Evolutionary conservation across 1,140 invertebrate genomes (phyloP), one percentile per base, ranked within the genome.

Genomic region (Drosophila insularis): DNA sequence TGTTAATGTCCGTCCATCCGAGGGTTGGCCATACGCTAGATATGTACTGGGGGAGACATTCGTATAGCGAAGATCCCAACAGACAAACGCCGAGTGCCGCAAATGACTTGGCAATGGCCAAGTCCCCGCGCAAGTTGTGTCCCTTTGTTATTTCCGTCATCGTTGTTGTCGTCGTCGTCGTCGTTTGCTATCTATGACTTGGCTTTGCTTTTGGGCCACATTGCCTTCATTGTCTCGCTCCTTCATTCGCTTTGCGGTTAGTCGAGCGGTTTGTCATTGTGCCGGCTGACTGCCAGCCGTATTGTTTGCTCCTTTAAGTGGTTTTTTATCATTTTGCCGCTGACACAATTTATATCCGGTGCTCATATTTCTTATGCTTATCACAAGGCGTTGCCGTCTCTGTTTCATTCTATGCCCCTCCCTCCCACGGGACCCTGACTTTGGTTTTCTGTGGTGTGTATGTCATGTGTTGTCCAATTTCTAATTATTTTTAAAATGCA

Each of bases 311-410:
- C 84, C 81, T 90, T 90, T 90, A 90, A 90, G 89, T 90, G 89
- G 87, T 90, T 90, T 90, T 90, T 90, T 90, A 90, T 90, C 89
- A 90, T 90, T 90, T 90, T 76, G 80, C 89, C 89, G 89, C 89
- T 90, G 89, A 90, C 89, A 90, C 89, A 90, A 90, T 90, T 90
- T 90, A 90, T 90, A 90, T 90, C 89, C 89, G 90, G 89, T 80
- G 89, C 89, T 90, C 89, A 90, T 90, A 90, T 90, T 90, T 90
- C 89, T 90, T 90, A 73, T 85, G 89, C 89, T 90, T 90, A 90
- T 90, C 89, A 89, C 78, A 66, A 70, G 60, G 74, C 68, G 63
- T 72, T 64, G 50, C 59, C 60, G 21, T n/a, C 43, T 40, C 32
- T 35, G 32, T 35, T 35, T 8, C 32, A 35, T 13, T 13, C 35